phyloP scores from a whole-genome alignment of 1,140 invertebrate genomes.

The Pomacea maculata region DNA sequence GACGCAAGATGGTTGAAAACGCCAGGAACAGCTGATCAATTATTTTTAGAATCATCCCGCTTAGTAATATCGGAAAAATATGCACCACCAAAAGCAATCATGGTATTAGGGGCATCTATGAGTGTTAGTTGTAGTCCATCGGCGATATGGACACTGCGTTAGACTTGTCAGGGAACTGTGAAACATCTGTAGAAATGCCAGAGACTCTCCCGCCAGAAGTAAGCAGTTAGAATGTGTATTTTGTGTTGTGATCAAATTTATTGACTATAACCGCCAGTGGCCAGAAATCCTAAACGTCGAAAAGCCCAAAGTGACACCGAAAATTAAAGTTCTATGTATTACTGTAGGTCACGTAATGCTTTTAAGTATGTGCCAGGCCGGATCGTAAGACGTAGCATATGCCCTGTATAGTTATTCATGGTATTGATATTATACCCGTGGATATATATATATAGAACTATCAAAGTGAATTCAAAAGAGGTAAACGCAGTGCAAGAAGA shows the following conservation, averaged over 20 bases:
- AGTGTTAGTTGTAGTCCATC: not conserved
- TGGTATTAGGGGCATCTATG: not conserved
- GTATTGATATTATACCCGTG: too few relatives aligned
- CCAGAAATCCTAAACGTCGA: not conserved
- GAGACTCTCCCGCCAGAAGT: conserved; percentile 17
- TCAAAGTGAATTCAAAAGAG: too few relatives aligned
- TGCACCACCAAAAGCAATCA: not conserved
- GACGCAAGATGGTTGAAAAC: conserved; percentile 19
- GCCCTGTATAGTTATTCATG: too few relatives aligned
- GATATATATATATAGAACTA: too few relatives aligned
- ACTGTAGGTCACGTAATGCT: too few relatives aligned
- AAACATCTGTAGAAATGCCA: conserved; percentile 6
- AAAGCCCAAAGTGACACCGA: too few relatives aligned
- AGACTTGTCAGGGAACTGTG: conserved; percentile 4
- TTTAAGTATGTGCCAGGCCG: too few relatives aligned
- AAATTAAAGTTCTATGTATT: too few relatives aligned
- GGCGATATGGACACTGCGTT: not conserved
- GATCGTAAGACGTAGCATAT: too few relatives aligned
- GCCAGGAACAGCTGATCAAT: conserved; percentile 2
- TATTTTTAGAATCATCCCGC: not conserved
- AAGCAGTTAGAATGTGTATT: not conserved
- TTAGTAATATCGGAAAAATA: conserved; percentile 3
- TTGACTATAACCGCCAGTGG: not conserved
- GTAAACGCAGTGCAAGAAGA: too few relatives aligned
- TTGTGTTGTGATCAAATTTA: not conserved